Base-by-base conservation (phyloP, 2,113 vertebrate species). In the Colossoma macropomum region DNA sequence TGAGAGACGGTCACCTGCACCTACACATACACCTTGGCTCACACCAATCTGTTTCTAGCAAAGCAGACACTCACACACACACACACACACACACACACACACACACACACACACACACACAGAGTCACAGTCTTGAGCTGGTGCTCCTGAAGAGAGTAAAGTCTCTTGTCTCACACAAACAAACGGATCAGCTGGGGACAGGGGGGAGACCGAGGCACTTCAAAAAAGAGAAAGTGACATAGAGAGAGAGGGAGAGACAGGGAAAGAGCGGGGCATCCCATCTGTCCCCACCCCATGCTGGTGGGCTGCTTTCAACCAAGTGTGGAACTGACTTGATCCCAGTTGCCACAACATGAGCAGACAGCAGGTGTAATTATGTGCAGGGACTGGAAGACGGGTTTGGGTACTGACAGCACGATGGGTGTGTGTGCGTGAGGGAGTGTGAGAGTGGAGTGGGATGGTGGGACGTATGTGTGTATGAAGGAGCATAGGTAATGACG, bases 301-400 rank as follows among this genome's bases (percentile, higher is more conserved):
- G 63, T 69, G 52, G 52, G 21, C 70, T 70, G 28, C 27, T 30
- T 69, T 54, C 69, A 72, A 60, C 38, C 25, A 15, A 80, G 23
- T 21, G 68, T 25, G n/a, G 34, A 27, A 80, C 52, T 9, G 38
- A 63, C 34, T 32, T 73, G 13, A 81, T 65, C 38, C 21, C 71
- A 48, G 41, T 63, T 81, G 65, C 52, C 65, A 69, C 77, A 69
- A 69, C 77, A 69, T 25, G 30, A 79, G 68, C 38, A 69, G 77
- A 69, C 77, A 79, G 66, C 68, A 70, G 50, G 25, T 56, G 65
- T 4, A 68, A 70, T 66, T 70, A 56, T 79, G 50, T 27, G 50
- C 34, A 71, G 68, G 25, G 38, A n/a, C 34, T 19, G 77, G 65
- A 56, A 70, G 28, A 70, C 50, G 56, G 48, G 15, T 41, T 16